Conservation (phyloP, 2,888 invertebrate genomes). For the Keiferia lycopersicella region DNA sequence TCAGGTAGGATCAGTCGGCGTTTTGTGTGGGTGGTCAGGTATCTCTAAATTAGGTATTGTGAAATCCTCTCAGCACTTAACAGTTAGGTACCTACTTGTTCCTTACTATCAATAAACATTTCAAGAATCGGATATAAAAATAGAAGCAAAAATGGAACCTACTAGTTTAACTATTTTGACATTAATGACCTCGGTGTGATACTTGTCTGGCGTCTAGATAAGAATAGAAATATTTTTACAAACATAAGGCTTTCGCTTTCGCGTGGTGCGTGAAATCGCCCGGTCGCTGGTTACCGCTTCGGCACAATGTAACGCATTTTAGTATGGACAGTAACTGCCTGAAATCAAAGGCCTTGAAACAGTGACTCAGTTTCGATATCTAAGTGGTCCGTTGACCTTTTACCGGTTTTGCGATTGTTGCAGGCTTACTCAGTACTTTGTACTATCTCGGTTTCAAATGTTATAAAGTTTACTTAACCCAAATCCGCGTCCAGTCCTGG, state of each 20-base stretch:
- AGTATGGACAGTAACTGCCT: conserved; percentile 58
- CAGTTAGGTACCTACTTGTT: too few relatives aligned
- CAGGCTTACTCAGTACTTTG: conserved; percentile 48
- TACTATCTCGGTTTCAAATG: conserved; percentile 30
- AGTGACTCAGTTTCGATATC: conserved; percentile 78
- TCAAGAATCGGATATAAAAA: neutral
- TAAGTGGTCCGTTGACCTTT: conserved; percentile 75
- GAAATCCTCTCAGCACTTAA: too few relatives aligned
- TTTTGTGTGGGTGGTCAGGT: too few relatives aligned
- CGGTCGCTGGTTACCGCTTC: conserved; percentile 37
- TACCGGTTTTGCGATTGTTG: conserved; percentile 62
- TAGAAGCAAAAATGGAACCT: neutral
- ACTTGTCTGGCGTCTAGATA: conserved; percentile 8
- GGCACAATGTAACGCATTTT: conserved; percentile 39
- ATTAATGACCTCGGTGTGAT: neutral
- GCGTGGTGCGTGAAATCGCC: conserved; percentile 49
- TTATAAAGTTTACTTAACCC: neutral
- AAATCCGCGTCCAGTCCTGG: neutral
- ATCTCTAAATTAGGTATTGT: too few relatives aligned
- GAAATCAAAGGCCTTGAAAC: conserved; percentile 74
- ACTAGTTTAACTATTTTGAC: neutral
- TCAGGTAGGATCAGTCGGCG: too few relatives aligned
- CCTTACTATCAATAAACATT: too few relatives aligned
- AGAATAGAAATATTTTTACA: conserved; percentile 18
- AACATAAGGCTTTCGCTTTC: conserved; percentile 35